These are phyloP conservation scores for Chroicocephalus ridibundus DNA, from an alignment of 2,113 vertebrate genomes.

Conservation along the genomic window DNA sequence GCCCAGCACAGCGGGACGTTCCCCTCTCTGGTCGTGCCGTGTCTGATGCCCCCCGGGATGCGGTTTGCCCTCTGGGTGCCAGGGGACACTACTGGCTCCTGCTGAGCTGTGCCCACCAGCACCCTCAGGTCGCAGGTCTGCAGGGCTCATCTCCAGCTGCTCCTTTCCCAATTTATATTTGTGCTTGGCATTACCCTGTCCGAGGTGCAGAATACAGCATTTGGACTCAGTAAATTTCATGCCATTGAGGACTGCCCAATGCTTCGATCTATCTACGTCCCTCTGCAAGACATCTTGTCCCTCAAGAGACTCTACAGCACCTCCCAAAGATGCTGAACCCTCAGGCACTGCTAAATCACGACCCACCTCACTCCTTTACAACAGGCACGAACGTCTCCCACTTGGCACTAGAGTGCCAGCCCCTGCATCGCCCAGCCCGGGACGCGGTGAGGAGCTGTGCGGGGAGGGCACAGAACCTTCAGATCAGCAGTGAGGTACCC, in stretches of 20 bases:
- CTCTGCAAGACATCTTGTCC: neutral
- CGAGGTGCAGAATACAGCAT: neutral
- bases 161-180: neutral
- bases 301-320: neutral
- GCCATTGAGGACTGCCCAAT: neutral
- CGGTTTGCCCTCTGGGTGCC: neutral
- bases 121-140: neutral
- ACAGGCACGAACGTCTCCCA: neutral
- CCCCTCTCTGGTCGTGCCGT: neutral
- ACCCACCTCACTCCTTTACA: too few relatives aligned
- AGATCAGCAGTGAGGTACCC: rapidly evolving
- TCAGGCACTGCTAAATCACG: neutral
- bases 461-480: neutral
- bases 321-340: neutral
- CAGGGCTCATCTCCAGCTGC: neutral
- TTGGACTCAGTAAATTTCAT: neutral
- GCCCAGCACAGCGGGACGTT: too few relatives aligned
- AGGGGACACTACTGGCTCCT: neutral
- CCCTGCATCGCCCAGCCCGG: rapidly evolving
- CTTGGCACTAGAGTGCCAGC: neutral
- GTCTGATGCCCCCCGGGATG: neutral
- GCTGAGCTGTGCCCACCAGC: neutral
- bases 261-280: too few relatives aligned
- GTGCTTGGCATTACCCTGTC: neutral
- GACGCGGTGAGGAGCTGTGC: rapidly evolving